These are phyloP conservation scores for Amphiprion clarkii DNA, from an alignment of 2,797 vertebrate species.

Conservation along the genomic window DNA sequence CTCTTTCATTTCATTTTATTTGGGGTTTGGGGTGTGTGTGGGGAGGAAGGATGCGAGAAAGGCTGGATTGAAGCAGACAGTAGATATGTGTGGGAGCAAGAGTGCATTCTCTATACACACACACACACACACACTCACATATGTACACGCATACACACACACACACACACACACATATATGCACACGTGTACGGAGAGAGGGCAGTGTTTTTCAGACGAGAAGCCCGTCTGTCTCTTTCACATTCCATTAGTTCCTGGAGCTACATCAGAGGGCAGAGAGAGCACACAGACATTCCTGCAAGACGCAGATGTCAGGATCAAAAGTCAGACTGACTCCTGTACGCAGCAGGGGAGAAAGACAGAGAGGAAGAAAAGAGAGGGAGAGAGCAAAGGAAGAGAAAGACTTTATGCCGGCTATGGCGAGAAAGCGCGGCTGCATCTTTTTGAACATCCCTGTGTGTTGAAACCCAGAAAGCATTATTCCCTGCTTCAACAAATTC, in stretches of 20 bases:
- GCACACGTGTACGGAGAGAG: constrained; percentile 73
- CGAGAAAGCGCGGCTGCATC: constrained; percentile 36
- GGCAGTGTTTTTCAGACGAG: constrained; percentile 84
- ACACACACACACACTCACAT: constrained; percentile 41
- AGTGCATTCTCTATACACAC: constrained; percentile 48
- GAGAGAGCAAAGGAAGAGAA: constrained; percentile 61
- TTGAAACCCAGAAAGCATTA: constrained; percentile 43
- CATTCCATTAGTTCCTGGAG: constrained; percentile 99
- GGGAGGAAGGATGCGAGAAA: constrained; percentile 44
- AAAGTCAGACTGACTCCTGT: constrained; percentile 85
- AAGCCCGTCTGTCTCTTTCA: constrained; percentile 93
- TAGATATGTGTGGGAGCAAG: constrained; percentile 63
- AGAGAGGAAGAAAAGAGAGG: constrained; percentile 70
- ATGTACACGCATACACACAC: constrained; percentile 50
- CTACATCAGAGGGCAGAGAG: constrained; percentile 98
- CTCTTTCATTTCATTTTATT: constrained; percentile 45
- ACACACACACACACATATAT: constrained; percentile 51
- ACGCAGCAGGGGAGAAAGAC: constrained; percentile 80
- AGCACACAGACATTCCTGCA: constrained; percentile 96
- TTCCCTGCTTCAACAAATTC: constrained; percentile 47
- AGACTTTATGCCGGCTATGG: constrained; percentile 55
- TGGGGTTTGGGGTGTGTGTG: not conserved
- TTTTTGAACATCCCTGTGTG: constrained; percentile 58
- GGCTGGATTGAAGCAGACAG: constrained; percentile 66
- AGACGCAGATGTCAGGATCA: constrained; percentile 91